Evolutionary conservation across 1,140 invertebrate genomes (phyloP).

Genomic region (Chironomus striatipennis): DNA sequence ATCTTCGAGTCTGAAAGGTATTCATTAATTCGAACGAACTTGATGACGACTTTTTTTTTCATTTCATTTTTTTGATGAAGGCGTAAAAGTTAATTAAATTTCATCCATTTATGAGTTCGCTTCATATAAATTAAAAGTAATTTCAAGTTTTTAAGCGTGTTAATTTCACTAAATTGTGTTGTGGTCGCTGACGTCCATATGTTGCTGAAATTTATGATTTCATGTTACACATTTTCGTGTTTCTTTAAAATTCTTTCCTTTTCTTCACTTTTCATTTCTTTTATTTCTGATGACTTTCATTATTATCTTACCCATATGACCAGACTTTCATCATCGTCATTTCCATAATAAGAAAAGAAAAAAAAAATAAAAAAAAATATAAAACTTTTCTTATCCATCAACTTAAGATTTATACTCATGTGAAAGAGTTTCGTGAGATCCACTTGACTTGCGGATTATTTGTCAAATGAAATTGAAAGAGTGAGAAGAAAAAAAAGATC

Average conservation of each 20-base stretch:
- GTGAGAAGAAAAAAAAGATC: not conserved
- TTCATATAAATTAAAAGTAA: not conserved
- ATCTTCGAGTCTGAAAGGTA: not conserved
- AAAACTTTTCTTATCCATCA: too few relatives aligned
- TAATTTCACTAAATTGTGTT: not conserved
- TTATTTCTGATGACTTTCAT: not conserved
- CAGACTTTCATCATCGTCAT: too few relatives aligned
- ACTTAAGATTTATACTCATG: not conserved
- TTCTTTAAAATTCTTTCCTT: not conserved
- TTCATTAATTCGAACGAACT: not conserved
- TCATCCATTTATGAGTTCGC: not conserved
- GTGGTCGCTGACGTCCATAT: not conserved
- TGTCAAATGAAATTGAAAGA: not conserved
- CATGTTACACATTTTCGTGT: not conserved
- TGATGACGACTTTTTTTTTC: not conserved
- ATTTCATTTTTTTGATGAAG: not conserved
- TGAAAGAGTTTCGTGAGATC: not conserved
- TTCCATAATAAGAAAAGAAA: too few relatives aligned
- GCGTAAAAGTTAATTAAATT: constrained; percentile 14
- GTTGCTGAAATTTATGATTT: not conserved
- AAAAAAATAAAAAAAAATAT: too few relatives aligned
- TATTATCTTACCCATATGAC: not conserved
- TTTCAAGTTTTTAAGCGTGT: not conserved
- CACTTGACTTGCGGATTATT: not conserved
- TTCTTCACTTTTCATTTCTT: not conserved